phyloP scores from a whole-genome alignment of 1,140 invertebrate species.

The Calosoma granatense region DNA sequence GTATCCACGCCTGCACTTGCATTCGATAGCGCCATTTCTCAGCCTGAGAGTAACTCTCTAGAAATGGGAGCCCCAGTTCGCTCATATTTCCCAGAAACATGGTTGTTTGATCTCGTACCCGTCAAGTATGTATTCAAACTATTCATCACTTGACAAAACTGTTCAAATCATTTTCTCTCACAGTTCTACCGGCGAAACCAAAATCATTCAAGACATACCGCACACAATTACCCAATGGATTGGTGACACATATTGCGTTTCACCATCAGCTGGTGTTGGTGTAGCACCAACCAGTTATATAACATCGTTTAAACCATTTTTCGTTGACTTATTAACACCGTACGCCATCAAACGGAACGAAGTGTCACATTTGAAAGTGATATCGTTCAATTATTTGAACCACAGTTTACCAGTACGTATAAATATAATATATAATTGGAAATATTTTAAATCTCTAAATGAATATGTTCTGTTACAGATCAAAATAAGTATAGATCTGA shows the following conservation, averaged over 20 bases:
- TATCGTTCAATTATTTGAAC: constrained; percentile 62
- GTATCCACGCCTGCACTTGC: too few species aligned
- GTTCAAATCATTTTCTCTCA: constrained; percentile 15
- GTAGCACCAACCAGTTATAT: constrained; percentile 45
- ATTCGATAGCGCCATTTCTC: too few species aligned
- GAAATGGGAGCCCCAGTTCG: constrained; percentile 34
- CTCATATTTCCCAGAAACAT: constrained; percentile 57
- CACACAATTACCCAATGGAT: constrained; percentile 69
- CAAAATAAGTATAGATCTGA: not conserved
- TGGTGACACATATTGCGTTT: constrained; percentile 56
- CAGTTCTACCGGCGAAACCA: constrained; percentile 41
- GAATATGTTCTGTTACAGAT: not conserved
- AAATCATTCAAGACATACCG: constrained; percentile 45
- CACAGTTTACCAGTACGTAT: constrained; percentile 49
- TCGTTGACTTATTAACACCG: constrained; percentile 57
- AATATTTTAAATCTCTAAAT: not conserved
- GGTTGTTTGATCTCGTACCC: constrained; percentile 51
- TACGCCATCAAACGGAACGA: constrained; percentile 62
- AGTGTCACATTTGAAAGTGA: constrained; percentile 52
- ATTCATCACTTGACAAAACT: not conserved
- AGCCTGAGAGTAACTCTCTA: too few species aligned
- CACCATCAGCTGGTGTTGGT: constrained; percentile 49
- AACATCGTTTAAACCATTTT: constrained; percentile 59
- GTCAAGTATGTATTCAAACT: constrained; percentile 37
- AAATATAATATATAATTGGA: too few species aligned